Evolutionary conservation across 1,140 invertebrate species (phyloP).

Genomic region (Physella acuta): DNA sequence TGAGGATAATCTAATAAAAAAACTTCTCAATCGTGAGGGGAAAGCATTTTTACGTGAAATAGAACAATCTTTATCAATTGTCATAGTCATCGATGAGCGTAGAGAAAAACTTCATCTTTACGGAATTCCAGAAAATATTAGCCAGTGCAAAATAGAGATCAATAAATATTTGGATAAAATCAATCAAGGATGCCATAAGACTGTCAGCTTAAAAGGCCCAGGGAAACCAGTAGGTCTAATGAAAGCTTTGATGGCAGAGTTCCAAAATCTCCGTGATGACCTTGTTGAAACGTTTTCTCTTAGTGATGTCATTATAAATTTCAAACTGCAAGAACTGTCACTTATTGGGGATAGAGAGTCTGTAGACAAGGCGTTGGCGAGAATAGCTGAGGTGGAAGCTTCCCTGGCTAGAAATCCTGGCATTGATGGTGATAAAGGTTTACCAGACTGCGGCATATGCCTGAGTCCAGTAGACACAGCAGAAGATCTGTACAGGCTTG

Average conservation of each 20-base stretch:
- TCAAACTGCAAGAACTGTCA: constrained; percentile 37
- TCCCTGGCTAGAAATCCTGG: neutral
- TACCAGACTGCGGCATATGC: constrained; percentile 48
- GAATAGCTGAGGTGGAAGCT: constrained; percentile 25
- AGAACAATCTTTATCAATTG: constrained; percentile 22
- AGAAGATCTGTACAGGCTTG: constrained; percentile 39
- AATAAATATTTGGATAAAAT: constrained; percentile 32
- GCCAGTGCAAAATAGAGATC: constrained; percentile 25
- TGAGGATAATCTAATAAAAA: constrained; percentile 7
- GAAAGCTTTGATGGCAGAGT: constrained; percentile 39
- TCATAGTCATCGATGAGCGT: constrained; percentile 38
- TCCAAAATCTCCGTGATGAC: constrained; percentile 31
- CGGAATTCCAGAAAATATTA: constrained; percentile 25
- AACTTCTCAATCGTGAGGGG: constrained; percentile 37
- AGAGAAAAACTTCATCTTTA: constrained; percentile 37
- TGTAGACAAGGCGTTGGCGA: constrained; percentile 25
- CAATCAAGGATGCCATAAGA: constrained; percentile 19
- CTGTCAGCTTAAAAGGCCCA: constrained; percentile 30
- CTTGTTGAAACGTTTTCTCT: constrained; percentile 29
- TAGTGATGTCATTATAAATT: constrained; percentile 30
- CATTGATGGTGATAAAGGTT: neutral
- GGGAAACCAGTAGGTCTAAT: constrained; percentile 43
- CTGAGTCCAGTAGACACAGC: constrained; percentile 37
- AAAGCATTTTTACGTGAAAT: constrained; percentile 20
- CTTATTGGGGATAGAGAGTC: constrained; percentile 35